These are phyloP conservation scores for Lithobates pipiens DNA, from an alignment of 2,797 vertebrate species.

Conservation along the genomic window DNA sequence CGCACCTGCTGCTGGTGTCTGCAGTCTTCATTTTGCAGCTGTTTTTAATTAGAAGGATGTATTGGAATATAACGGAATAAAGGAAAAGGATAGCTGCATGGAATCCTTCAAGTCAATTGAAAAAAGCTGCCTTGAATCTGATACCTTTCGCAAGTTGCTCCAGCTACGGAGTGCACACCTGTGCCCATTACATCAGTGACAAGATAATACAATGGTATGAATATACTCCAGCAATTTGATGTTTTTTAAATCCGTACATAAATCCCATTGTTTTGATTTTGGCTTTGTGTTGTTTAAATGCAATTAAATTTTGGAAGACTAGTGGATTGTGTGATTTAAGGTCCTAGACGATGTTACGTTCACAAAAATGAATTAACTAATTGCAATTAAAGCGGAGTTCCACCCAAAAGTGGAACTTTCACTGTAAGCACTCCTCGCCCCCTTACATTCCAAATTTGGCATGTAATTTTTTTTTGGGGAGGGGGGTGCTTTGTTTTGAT, in stretches of 20 bases:
- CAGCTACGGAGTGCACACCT: conserved; percentile 13
- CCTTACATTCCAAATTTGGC: no score
- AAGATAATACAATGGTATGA: neutral
- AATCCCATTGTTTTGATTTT: conserved; percentile 21
- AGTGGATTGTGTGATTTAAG: neutral
- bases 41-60: conserved; percentile 28
- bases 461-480: no score
- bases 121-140: conserved; percentile 11
- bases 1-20: conserved; percentile 37
- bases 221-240: neutral
- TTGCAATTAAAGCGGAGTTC: neutral
- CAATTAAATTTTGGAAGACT: neutral
- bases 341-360: neutral
- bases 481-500: no score
- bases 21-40: conserved; percentile 24
- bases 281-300: neutral
- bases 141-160: neutral
- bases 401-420: no score
- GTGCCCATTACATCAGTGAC: conserved; percentile 39
- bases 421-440: no score
- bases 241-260: neutral
- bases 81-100: conserved; percentile 9
- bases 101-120: conserved; percentile 10
- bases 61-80: conserved; percentile 9
- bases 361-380: neutral